A percentile compares a stretch with the other conserved stretches of the same genome.
Conservation (phyloP, 2,888 invertebrate genomes). For the Conchocele bisecta region DNA sequence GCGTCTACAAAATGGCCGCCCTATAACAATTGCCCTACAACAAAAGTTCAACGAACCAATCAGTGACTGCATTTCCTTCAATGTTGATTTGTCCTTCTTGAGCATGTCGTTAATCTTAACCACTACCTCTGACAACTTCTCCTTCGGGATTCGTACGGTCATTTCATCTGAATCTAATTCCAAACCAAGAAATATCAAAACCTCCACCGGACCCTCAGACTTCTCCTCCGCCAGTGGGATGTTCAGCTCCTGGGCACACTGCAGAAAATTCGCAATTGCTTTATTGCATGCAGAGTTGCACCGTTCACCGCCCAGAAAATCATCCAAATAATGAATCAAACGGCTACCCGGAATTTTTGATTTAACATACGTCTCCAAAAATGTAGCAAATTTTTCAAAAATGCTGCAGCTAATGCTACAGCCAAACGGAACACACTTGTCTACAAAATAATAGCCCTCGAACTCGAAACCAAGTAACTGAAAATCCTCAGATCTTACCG, state of each 20-base stretch:
- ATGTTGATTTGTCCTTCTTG: conserved; percentile 5
- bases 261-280: background rate
- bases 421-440: conserved; percentile 6
- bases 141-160: background rate
- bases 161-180: conserved; percentile 5
- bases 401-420: background rate
- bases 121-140: background rate
- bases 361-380: background rate
- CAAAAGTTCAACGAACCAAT: conserved; percentile 28
- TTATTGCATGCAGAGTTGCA: background rate
- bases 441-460: background rate
- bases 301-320: conserved; percentile 11
- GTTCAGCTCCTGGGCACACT: background rate
- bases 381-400: conserved; percentile 15
- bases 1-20: conserved; percentile 20
- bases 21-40: conserved; percentile 17
- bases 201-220: background rate
- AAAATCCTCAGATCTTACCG: background rate
- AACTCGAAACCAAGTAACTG: background rate
- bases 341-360: background rate
- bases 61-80: conserved; percentile 32
- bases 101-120: conserved; percentile 6
- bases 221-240: conserved; percentile 20
- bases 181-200: background rate
- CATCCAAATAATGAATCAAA: conserved; percentile 18